Evolutionary conservation across 2,888 invertebrate species (phyloP).

Genomic region (Hypsopygia costalis): DNA sequence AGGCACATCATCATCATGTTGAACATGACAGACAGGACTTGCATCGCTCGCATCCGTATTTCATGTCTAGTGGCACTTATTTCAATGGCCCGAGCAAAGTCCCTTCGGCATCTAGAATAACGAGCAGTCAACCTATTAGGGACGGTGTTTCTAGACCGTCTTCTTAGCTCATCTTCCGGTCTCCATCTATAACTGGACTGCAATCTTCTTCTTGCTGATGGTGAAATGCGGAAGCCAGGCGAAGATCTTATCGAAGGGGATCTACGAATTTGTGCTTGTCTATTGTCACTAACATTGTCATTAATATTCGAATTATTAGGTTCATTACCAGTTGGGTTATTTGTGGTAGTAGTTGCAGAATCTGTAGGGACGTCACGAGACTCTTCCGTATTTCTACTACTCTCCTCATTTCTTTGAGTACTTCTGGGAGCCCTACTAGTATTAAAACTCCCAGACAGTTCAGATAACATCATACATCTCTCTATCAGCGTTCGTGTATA

Average conservation of each 20-base stretch:
- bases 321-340: constrained; percentile 26
- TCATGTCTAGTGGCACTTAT: constrained; percentile 67
- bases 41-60: constrained; percentile 74
- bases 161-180: constrained; percentile 52
- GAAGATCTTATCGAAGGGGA: constrained; percentile 34
- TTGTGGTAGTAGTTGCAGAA: constrained; percentile 19
- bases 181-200: constrained; percentile 52
- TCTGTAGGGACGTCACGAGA: constrained; percentile 24
- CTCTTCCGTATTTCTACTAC: constrained; percentile 27
- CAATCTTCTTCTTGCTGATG: constrained; percentile 43
- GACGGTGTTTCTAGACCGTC: constrained; percentile 42
- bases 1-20: constrained; percentile 78
- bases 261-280: constrained; percentile 23
- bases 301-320: constrained; percentile 22
- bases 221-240: constrained; percentile 34
- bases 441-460: constrained; percentile 49
- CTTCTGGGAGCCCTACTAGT: constrained; percentile 36
- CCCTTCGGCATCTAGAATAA: constrained; percentile 47
- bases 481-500: constrained; percentile 65
- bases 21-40: constrained; percentile 73
- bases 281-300: constrained; percentile 25
- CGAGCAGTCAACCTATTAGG: constrained; percentile 45
- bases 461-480: constrained; percentile 65
- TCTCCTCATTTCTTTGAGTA: constrained; percentile 35
- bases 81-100: constrained; percentile 56